Evolutionary conservation across 2,797 vertebrate species (phyloP), one percentile per base, ranked within the genome.

Genomic region (Gymnothorax reevesii): DNA sequence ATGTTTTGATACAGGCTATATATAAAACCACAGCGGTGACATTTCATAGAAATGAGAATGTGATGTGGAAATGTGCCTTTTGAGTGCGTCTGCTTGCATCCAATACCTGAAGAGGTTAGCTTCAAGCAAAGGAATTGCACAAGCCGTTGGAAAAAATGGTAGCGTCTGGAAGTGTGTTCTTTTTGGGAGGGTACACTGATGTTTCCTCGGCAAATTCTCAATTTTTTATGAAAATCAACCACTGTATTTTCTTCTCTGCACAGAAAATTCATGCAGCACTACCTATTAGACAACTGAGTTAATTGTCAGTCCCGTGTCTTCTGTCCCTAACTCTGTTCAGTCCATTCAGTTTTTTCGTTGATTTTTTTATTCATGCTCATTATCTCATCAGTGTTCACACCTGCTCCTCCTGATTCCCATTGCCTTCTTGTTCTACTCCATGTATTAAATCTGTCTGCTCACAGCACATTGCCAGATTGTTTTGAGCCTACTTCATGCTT

Each of bases 1-100:
- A 62, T 83, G 55, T 59, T 59, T 59, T 83, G 25, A 83, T 33
- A 20, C 33, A 1, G 59, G 82, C n/a, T 60, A 13, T 77, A 42
- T 60, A 13, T 77, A 64, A 83, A 60, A 7, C 82, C 59, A 9
- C 57, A 42, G 27, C 20, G n/a, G 62, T 42, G 59, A 83, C 55
- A 83, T 60, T 83, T 83, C 9, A 83, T 49, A 42, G 82, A 59
- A 25, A 62, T 62, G 82, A 52, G 73, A 52, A 52, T 77, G 13
- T 77, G 73, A 77, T 20, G 73, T 49, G 73, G 33, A 77, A 77
- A 77, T 52, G 42, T 75, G 71, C 4, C 33, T 75, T 27, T 33
- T 77, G 33, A 15, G 73, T 77, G 33, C 20, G 33, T 77, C 73
- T 77, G 8, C 73, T 49, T 15, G 33, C 15, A 77, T 77, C 17